Evolutionary conservation across 2,113 vertebrate genomes (phyloP), one percentile per base, ranked within the genome.

Genomic region (Catagonus wagneri): DNA sequence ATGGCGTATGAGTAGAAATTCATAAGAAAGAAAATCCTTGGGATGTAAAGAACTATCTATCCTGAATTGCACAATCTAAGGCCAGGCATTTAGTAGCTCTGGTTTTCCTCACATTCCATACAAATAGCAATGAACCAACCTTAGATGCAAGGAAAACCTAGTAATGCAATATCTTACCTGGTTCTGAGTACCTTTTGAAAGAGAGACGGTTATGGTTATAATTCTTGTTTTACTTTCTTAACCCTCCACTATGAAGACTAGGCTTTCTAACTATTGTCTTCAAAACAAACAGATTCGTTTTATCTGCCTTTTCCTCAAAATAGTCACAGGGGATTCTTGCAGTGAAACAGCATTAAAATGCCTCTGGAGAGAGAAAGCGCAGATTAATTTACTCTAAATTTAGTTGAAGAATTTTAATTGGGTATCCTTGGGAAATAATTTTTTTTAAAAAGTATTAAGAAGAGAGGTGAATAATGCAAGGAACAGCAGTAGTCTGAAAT

Each of bases 331-430:
- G 54, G 72, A 93, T 81, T 93, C 23, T 91, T 80, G 8, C 8
- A 20, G 10, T 25, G 84, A 85, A 84, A 22, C 20, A 75, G 58
- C 81, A 50, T 81, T 91, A 61, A 54, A 76, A 69, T 68, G 54
- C 87, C 92, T 72, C 94, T 58, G 4, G 78, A 56, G 90, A 93
- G 58, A n/a, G 15, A 79, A 52, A 0, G 3, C 71, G 27, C 19
- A 94, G 17, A 72, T 89, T 25, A 91, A 6, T n/a, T 6, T 17
- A 56, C 2, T 0, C 10, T 52, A 54, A 81, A 23, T 61, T 61
- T 85, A 60, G 13, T 23, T 72, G 19, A 83, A 34, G 66, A 74
- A 52, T 83, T 81, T 68, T 93, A 90, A 95, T 96, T 92, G 89
- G 13, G 13, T 50, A n/a, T 61, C 27, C 10, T 89, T 39, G 12